Evolutionary conservation across 1,140 invertebrate species (phyloP).

Genomic region (Penaeus chinensis): DNA sequence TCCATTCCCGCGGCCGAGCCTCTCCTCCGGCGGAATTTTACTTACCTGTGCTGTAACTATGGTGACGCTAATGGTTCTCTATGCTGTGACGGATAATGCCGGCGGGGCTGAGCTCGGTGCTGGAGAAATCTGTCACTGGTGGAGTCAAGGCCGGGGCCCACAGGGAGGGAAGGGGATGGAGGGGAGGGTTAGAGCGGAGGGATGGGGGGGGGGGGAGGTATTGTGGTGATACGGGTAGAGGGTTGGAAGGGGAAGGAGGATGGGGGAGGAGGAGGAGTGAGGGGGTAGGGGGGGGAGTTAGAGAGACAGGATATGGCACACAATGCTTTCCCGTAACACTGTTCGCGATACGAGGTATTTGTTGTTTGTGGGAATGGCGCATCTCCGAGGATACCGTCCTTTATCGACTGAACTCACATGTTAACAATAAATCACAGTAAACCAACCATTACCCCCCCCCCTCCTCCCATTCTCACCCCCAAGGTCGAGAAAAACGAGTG

Average conservation of each 20-base stretch:
- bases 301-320: no score
- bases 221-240: not conserved
- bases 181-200: not conserved
- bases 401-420: no score
- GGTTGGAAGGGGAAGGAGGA: not conserved
- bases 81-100: not conserved
- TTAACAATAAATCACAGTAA: no score
- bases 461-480: no score
- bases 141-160: constrained; percentile 32
- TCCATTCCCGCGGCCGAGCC: constrained; percentile 6
- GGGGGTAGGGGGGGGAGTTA: not conserved
- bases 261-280: not conserved
- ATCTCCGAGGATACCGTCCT: no score
- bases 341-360: no score
- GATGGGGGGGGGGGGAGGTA: not conserved
- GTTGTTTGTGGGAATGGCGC: no score
- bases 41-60: constrained; percentile 9
- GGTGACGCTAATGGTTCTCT: not conserved
- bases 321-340: no score
- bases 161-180: not conserved
- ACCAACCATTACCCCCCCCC: no score
- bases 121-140: constrained; percentile 37
- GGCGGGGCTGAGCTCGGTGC: constrained; percentile 13
- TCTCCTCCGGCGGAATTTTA: not conserved
- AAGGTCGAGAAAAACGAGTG: no score